These are phyloP conservation scores for Erpobdella octoculata DNA, from an alignment of 2,888 invertebrate species.

Conservation along the genomic window DNA sequence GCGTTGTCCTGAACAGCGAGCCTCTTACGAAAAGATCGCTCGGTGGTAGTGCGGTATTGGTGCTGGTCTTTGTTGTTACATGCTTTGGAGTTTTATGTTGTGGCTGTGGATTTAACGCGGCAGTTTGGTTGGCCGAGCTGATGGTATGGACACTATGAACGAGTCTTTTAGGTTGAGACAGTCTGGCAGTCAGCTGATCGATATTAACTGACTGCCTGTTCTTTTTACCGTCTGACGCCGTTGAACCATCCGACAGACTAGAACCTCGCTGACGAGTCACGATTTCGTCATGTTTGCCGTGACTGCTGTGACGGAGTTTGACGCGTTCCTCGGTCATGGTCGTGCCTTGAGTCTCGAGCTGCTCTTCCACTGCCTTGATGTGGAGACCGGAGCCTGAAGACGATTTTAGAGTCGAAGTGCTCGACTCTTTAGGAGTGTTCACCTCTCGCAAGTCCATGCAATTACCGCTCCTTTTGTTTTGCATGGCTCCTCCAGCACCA, in stretches of 20 bases:
- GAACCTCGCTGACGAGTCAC: not conserved
- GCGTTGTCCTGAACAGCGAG: conserved; percentile 32
- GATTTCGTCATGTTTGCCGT: not conserved
- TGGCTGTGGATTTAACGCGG: not conserved
- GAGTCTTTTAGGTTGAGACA: conserved; percentile 21
- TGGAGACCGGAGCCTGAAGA: conserved; percentile 20
- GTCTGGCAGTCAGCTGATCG: conserved; percentile 6
- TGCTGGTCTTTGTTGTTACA: not conserved
- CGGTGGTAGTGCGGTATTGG: conserved; percentile 5
- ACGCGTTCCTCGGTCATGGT: too few relatives aligned
- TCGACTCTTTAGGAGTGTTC: conserved; percentile 13
- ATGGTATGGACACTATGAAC: not conserved
- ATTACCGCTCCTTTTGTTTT: not conserved
- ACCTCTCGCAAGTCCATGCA: not conserved
- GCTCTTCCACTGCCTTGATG: not conserved
- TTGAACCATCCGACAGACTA: not conserved
- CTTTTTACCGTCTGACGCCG: not conserved
- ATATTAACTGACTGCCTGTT: not conserved
- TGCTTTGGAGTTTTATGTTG: too few relatives aligned
- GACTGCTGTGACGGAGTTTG: too few relatives aligned
- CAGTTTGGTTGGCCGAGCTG: not conserved
- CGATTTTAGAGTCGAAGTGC: conserved; percentile 21
- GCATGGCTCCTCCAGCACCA: not conserved
- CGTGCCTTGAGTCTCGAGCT: not conserved
- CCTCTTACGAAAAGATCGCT: conserved; percentile 36